Percentiles rank a stretch among this genome's conserved stretches.
Evolutionary conservation across 2,888 invertebrate species (phyloP).

Genomic region (Venusia cambrica): DNA sequence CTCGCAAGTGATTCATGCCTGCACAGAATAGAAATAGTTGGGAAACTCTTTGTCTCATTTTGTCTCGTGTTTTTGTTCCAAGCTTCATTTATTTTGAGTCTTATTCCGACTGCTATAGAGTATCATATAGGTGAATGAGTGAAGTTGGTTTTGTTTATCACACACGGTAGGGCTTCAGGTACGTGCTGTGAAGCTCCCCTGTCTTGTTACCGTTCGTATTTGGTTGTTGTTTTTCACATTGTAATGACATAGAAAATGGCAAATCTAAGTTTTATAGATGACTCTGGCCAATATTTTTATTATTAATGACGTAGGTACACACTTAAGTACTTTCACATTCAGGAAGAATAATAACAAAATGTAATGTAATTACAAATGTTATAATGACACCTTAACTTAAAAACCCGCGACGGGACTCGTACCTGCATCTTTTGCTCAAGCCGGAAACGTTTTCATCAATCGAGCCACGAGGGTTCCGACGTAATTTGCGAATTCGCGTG

Average conservation of each 20-base stretch:
- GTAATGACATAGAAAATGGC: constrained; percentile 59
- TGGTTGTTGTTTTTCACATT: constrained; percentile 71
- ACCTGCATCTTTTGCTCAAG: too few relatives aligned
- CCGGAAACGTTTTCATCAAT: too few relatives aligned
- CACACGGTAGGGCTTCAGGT: constrained; percentile 45
- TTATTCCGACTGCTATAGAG: constrained; percentile 33
- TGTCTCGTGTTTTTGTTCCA: constrained; percentile 25
- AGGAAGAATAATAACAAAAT: too few relatives aligned
- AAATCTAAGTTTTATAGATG: too few relatives aligned
- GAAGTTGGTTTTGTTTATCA: constrained; percentile 39
- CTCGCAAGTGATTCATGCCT: constrained; percentile 55
- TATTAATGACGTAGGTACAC: too few relatives aligned
- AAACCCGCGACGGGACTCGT: too few relatives aligned
- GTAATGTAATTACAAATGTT: too few relatives aligned
- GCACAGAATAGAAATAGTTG: constrained; percentile 55
- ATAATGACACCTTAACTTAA: too few relatives aligned
- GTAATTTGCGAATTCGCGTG: too few relatives aligned
- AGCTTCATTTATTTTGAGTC: constrained; percentile 23
- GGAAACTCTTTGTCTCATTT: constrained; percentile 42
- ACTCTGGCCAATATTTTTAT: too few relatives aligned
- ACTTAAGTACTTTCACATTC: too few relatives aligned
- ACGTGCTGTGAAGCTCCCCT: constrained; percentile 63
- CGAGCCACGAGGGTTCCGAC: too few relatives aligned
- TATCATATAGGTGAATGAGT: constrained; percentile 17
- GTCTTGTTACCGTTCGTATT: constrained; percentile 65